Base-by-base conservation (phyloP, 2,113 vertebrate genomes). In the Zapus hudsonius region DNA sequence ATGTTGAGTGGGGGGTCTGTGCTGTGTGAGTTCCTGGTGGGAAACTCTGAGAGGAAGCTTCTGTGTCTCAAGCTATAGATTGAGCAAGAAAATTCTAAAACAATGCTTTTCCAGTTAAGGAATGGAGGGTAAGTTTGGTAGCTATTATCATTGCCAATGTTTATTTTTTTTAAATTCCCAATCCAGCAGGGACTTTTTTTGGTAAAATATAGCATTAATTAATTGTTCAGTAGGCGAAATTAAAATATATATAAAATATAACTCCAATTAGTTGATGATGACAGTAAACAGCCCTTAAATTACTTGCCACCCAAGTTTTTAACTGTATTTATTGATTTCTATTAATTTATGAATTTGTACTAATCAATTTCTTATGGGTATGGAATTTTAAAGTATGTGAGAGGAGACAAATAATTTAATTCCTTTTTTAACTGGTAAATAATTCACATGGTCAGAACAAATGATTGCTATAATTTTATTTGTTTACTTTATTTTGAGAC, bases 201-300 rank as follows among this genome's bases (percentile, higher is more conserved):
- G 36, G 67, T 74, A 91, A 79, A 82, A 90, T 61, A 52, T 1
- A 74, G 44, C 72, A 29, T 52, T 66, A 78, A 55, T 38, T 52
- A 89, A 38, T 80, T 75, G 25, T 83, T 79, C 61, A 1, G 23
- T 95, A 95, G 87, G 74, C 57, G 10, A 91, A 84, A 72, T 52
- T 79, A 73, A 84, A 8, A 19, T 22, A 79, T 70, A 52, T 81
- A 19, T 44, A 73, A 82, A 82, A 75, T 75, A 42, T 8, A 90
- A 63, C 0, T 10, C 7, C 22, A 74, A 55, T 81, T 70, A 69
- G 7, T 57, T 89, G 61, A 67, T 81, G 67, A 74, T 29, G 57
- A 61, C 3, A 57, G 69, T 38, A 81, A 95, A 92, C 0, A 91
- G 55, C 70, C 7, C 81, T 78, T 87, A 75, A 92, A 76, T 94